Evolutionary conservation across 2,113 vertebrate species (phyloP), one percentile per base, ranked within the genome.

Genomic region (Gobius niger): DNA sequence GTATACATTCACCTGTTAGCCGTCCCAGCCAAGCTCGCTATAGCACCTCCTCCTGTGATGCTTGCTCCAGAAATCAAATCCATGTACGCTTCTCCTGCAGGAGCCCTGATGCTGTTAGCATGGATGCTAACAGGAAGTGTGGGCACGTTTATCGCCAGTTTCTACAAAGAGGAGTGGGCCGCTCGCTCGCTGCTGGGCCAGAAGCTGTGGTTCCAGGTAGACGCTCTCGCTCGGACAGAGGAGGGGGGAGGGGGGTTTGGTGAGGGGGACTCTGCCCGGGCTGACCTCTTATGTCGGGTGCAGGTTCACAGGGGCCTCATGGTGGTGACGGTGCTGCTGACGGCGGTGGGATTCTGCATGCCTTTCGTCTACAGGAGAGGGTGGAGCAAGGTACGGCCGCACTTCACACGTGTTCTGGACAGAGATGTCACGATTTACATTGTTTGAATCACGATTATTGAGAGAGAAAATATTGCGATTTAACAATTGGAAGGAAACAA

Each of bases 131-230:
- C 92, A 34, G 94, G 87, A 67, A 94, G 92, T 70, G 73, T 92
- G 50, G 95, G 94, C 14, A 93, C 93, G 9, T 78, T 96, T 65
- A 59, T 95, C 40, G 94, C 95, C 63, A 89, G 93, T 10, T 96
- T 94, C 84, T 95, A 95, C 82, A 96, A 94, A 85, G 82, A 92
- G 44, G 88, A 94, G 5, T 96, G 95, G 94, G 86, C 91, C n/a
- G 79, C 88, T 69, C 76, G 77, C 24, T 87, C 93, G 61, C 72
- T 96, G 9, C 81, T 93, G 64, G 93, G 94, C 14, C 86, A 92
- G 72, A 93, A 93, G 69, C 53, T 90, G 47, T 97, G 95, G 95
- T 96, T 96, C 88, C 95, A 96, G 95, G 81, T 80, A 16, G 11
- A 66, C 15, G 46, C 7, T 77, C 18, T 49, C 10, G 59, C 40